Evolutionary conservation across 2,797 vertebrate genomes (phyloP).

Genomic region (Pempheris klunzingeri): DNA sequence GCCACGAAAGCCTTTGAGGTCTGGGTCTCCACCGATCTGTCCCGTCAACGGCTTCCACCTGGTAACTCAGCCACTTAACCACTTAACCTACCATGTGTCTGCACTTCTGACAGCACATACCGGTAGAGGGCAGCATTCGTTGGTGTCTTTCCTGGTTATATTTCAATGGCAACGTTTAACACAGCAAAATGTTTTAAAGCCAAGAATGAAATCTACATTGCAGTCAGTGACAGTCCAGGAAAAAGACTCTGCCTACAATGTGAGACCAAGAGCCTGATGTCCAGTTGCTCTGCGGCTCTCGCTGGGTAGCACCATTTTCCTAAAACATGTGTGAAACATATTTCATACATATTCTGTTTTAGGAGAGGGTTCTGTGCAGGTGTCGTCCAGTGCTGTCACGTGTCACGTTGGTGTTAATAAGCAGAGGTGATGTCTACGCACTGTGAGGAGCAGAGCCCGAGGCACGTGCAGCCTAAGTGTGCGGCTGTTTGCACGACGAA

Average conservation of each 20-base stretch:
- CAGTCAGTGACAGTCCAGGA: background rate
- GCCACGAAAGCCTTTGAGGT: no score
- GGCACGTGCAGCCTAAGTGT: slow-evolving; percentile 20
- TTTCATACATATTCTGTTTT: slow-evolving; percentile 13
- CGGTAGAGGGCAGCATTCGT: slow-evolving; percentile 23
- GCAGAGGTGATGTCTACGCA: slow-evolving; percentile 3
- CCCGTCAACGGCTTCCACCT: background rate
- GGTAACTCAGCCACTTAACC: background rate
- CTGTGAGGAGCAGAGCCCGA: slow-evolving; percentile 40
- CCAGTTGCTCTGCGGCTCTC: background rate
- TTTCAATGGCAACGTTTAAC: background rate
- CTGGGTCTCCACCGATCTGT: no score
- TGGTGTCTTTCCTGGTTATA: background rate
- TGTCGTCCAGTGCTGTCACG: slow-evolving; percentile 31
- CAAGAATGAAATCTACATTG: background rate
- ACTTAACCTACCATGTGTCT: background rate
- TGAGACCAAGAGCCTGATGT: background rate
- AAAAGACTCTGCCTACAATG: background rate
- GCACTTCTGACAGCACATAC: background rate
- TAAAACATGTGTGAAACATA: slow-evolving; percentile 13
- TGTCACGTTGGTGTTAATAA: slow-evolving; percentile 16
- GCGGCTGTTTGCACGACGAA: slow-evolving; percentile 13
- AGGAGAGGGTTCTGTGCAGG: slow-evolving; percentile 38
- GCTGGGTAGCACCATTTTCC: background rate
- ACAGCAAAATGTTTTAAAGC: slow-evolving; percentile 3